Conservation (phyloP, 2,113 vertebrate genomes). For the Pangasianodon hypophthalmus region DNA sequence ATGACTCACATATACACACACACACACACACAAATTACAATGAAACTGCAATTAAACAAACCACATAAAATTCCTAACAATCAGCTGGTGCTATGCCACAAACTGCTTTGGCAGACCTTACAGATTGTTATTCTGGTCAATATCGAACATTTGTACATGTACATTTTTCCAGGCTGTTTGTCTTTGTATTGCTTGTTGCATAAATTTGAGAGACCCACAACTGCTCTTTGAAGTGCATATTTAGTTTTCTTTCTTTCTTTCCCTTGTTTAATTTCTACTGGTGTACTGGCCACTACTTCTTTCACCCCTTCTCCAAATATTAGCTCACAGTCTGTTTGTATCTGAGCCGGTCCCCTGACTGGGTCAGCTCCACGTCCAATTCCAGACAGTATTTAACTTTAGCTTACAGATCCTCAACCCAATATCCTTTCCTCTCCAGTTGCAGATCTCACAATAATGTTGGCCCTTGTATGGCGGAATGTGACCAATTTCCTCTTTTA, state of each 20-base stretch:
- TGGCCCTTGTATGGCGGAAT: not conserved
- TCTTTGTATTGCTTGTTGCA: not conserved
- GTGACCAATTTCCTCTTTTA: slow-evolving; percentile 26
- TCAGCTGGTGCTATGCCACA: not conserved
- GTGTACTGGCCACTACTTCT: not conserved
- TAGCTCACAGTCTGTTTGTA: slow-evolving; percentile 32
- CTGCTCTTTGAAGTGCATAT: not conserved
- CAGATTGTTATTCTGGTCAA: not conserved
- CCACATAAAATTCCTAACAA: not conserved
- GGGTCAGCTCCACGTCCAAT: not conserved
- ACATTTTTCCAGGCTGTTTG: not conserved
- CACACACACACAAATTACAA: not conserved
- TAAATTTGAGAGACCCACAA: not conserved
- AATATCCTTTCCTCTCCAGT: not conserved
- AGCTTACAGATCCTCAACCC: not conserved
- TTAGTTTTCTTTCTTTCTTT: not conserved
- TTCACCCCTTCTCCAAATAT: slow-evolving; percentile 34
- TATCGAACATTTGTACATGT: not conserved
- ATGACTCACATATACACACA: not conserved
- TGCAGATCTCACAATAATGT: not conserved
- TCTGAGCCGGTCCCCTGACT: not conserved
- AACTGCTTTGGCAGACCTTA: not conserved
- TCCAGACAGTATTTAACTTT: slow-evolving; percentile 1
- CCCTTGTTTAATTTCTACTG: not conserved
- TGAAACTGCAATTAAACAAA: not conserved